These are phyloP conservation scores for Nomada lathburiana DNA, from an alignment of 2,888 invertebrate species.

Conservation along the genomic window DNA sequence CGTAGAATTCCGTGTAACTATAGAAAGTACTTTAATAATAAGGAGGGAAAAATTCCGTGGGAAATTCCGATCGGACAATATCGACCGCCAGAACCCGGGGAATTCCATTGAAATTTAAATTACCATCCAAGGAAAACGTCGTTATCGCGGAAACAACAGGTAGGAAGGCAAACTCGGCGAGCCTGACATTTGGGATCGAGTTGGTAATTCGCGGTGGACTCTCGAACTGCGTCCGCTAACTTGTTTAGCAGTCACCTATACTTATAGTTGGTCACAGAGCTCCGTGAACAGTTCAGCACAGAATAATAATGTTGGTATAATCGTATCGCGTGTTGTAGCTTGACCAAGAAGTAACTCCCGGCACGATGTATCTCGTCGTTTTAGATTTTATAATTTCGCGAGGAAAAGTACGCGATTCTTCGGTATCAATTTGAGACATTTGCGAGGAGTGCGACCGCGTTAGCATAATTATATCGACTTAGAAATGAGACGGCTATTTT, in stretches of 20 bases:
- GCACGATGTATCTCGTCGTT: background rate
- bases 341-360: conserved; percentile 27
- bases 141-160: conserved; percentile 54
- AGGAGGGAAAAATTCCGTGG: conserved; percentile 13
- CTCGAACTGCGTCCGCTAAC: conserved; percentile 61
- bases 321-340: conserved; percentile 57
- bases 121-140: conserved; percentile 44
- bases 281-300: conserved; percentile 42
- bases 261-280: conserved; percentile 53
- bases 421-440: too few relatives aligned
- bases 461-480: too few relatives aligned
- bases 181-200: conserved; percentile 54
- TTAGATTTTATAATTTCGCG: too few relatives aligned
- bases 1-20: background rate
- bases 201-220: conserved; percentile 63
- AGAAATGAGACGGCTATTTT: too few relatives aligned
- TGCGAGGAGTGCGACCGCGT: too few relatives aligned
- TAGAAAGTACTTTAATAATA: conserved; percentile 5
- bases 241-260: conserved; percentile 54
- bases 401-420: too few relatives aligned
- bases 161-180: conserved; percentile 30
- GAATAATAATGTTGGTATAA: conserved; percentile 64
- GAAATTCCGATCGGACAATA: conserved; percentile 43
- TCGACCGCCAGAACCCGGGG: conserved; percentile 30
- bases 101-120: conserved; percentile 57